A percentile compares a stretch with the other conserved stretches of the same genome.
phyloP scores from a whole-genome alignment of 2,113 vertebrate genomes.

The Tiliqua scincoides region DNA sequence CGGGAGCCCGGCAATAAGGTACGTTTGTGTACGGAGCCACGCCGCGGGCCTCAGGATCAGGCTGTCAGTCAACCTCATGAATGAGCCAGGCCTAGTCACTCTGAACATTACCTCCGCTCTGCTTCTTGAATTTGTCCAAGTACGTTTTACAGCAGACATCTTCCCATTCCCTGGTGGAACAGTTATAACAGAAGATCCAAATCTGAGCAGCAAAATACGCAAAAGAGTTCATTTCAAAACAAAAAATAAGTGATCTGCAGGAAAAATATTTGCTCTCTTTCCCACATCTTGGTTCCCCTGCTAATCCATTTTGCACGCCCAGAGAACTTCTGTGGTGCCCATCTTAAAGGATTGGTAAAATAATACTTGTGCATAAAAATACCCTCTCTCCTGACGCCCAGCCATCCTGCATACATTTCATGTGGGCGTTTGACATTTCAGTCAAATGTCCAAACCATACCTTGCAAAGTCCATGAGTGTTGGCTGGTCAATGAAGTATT shows the following conservation, averaged over 20 bases:
- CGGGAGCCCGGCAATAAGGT: too few relatives aligned
- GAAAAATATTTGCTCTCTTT: neutral
- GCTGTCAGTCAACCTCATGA: too few relatives aligned
- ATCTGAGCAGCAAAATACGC: too few relatives aligned
- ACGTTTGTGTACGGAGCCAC: too few relatives aligned
- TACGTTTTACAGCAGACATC: too few relatives aligned
- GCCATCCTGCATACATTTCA: neutral
- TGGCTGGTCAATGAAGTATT: fast-evolving
- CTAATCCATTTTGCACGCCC: neutral
- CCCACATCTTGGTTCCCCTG: neutral
- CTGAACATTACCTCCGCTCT: too few relatives aligned
- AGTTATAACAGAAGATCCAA: too few relatives aligned
- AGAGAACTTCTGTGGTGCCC: fast-evolving
- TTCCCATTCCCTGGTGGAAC: too few relatives aligned
- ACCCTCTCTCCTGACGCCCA: neutral
- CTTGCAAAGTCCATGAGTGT: neutral
- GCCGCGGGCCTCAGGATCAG: too few relatives aligned
- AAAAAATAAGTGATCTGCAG: neutral
- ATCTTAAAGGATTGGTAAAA: neutral
- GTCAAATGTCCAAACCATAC: neutral
- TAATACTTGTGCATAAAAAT: neutral
- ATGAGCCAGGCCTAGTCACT: too few relatives aligned
- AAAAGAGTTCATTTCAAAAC: too few relatives aligned
- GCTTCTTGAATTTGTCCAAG: too few relatives aligned
- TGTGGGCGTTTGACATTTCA: neutral